These are phyloP conservation scores for Macquaria ambigua DNA, from an alignment of 2,113 vertebrate genomes.

Conservation along the genomic window DNA sequence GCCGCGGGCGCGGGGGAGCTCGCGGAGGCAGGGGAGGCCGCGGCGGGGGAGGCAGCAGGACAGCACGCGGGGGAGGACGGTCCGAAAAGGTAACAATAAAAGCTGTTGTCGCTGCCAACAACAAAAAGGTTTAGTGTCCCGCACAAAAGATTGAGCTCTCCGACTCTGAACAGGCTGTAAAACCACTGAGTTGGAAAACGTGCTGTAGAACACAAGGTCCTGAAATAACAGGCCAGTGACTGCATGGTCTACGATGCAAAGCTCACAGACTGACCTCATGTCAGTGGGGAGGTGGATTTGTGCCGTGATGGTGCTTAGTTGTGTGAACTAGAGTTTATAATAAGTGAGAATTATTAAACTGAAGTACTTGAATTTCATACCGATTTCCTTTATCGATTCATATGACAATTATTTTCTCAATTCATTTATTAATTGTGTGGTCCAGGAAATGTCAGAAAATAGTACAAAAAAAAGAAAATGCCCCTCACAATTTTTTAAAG, in stretches of 20 bases:
- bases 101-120: conserved; percentile 4
- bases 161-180: conserved; percentile 28
- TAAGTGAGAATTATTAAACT: neutral
- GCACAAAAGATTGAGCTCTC: conserved; percentile 38
- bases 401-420: neutral
- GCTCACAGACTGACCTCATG: conserved; percentile 16
- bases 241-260: neutral
- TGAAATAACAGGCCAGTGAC: conserved; percentile 50
- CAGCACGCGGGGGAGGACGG: conserved; percentile 91
- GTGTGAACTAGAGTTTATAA: neutral
- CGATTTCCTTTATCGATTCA: too few species aligned
- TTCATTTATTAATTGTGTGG: neutral
- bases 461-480: too few species aligned
- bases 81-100: conserved; percentile 91
- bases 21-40: conserved; percentile 93
- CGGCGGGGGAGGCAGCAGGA: conserved; percentile 83
- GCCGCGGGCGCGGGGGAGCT: conserved; percentile 93
- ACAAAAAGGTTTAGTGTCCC: conserved; percentile 52
- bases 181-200: conserved; percentile 63
- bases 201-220: conserved; percentile 37
- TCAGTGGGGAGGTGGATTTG: neutral
- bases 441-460: neutral
- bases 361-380: neutral
- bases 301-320: neutral
- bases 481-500: neutral